phyloP scores from a whole-genome alignment of 2,113 vertebrate species.

The Tychaedon coryphoeus region DNA sequence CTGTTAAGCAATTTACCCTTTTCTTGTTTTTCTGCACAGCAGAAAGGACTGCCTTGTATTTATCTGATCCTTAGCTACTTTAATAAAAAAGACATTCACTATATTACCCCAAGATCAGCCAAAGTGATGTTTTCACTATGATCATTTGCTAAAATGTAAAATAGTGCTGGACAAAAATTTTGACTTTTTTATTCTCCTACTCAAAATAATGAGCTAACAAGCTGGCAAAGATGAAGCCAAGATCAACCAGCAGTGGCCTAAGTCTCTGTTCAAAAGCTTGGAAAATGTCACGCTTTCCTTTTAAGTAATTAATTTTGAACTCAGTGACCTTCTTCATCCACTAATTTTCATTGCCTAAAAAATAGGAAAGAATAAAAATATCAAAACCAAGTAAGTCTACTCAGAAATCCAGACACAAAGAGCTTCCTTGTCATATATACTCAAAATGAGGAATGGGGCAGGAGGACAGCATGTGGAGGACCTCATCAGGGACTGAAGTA shows the following conservation, averaged over 20 bases:
- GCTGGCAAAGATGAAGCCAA: neutral
- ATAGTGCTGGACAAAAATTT: neutral
- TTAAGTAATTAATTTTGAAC: neutral
- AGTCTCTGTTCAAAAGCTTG: neutral
- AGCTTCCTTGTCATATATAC: neutral
- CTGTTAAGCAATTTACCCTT: neutral
- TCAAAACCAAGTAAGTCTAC: neutral
- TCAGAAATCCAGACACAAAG: neutral
- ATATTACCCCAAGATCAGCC: neutral
- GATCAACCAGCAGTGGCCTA: neutral
- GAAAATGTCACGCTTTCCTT: neutral
- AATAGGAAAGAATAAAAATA: neutral
- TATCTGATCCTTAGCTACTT: neutral
- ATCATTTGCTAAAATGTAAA: neutral
- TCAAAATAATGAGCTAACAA: neutral
- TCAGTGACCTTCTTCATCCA: neutral
- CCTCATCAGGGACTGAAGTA: neutral
- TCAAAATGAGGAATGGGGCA: neutral
- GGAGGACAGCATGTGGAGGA: neutral
- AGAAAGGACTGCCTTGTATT: neutral
- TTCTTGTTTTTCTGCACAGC: neutral
- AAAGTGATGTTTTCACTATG: neutral
- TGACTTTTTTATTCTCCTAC: neutral
- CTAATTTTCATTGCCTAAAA: neutral
- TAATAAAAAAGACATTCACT: neutral